These are phyloP conservation scores for Emys orbicularis DNA, from an alignment of 2,797 vertebrate genomes.

Conservation along the genomic window DNA sequence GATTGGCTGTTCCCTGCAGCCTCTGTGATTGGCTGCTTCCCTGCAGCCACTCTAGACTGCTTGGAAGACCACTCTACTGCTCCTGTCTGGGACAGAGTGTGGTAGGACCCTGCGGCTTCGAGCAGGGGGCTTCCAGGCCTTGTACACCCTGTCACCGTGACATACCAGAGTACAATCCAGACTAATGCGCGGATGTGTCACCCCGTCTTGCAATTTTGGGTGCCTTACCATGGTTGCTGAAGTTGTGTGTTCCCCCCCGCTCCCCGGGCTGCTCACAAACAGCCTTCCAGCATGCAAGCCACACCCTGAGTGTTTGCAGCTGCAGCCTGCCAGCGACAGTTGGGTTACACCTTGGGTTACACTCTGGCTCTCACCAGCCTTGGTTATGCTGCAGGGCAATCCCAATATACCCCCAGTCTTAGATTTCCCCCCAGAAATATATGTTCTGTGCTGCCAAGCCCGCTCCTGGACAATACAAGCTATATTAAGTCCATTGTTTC, in stretches of 20 bases:
- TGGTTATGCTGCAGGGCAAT: background rate
- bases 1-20: no score
- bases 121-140: no score
- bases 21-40: no score
- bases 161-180: background rate
- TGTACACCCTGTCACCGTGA: background rate
- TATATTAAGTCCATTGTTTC: background rate
- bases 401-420: background rate
- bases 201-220: background rate
- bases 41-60: no score
- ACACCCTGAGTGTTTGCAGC: background rate
- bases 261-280: background rate
- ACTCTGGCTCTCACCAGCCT: background rate
- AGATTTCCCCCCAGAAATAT: background rate
- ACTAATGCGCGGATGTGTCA: background rate
- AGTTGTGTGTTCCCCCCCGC: no score
- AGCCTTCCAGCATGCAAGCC: background rate
- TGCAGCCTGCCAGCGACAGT: background rate
- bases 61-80: no score
- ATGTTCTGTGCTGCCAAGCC: background rate
- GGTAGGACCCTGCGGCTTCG: no score
- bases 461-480: background rate
- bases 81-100: no score
- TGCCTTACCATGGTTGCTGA: background rate
- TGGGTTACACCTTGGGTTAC: background rate